phyloP scores from a whole-genome alignment of 1,140 invertebrate species.

The Yoshiicerus persimilis region DNA sequence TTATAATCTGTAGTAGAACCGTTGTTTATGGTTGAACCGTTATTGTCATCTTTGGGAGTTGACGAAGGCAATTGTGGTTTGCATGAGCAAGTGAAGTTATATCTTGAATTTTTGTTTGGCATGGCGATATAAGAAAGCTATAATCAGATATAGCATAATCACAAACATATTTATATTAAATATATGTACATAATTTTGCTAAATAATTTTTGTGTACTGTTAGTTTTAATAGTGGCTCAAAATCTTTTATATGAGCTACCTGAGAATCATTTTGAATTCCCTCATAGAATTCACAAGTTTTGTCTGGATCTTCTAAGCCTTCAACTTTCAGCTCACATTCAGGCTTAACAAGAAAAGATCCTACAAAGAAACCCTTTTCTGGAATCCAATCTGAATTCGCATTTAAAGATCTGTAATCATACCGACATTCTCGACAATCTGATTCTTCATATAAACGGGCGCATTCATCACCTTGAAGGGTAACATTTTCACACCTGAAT shows the following conservation, averaged over 20 bases:
- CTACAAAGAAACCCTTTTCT: neutral
- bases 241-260: no score
- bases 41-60: no score
- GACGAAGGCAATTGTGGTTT: no score
- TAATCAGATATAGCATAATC: neutral
- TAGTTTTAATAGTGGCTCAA: no score
- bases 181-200: no score
- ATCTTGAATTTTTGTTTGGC: neutral
- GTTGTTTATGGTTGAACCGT: no score
- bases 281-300: neutral
- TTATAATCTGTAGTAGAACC: no score
- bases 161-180: no score
- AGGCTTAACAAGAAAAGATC: neutral
- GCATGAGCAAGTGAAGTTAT: neutral
- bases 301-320: neutral
- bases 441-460: neutral
- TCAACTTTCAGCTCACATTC: neutral
- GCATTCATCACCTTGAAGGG: neutral
- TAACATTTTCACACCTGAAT: neutral
- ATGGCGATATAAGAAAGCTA: neutral
- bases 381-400: neutral
- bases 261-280: neutral
- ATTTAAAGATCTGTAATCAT: neutral
- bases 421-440: neutral
- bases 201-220: no score